phyloP scores from a whole-genome alignment of 2,113 vertebrate genomes.

The Ophthalmotilapia sp. region DNA sequence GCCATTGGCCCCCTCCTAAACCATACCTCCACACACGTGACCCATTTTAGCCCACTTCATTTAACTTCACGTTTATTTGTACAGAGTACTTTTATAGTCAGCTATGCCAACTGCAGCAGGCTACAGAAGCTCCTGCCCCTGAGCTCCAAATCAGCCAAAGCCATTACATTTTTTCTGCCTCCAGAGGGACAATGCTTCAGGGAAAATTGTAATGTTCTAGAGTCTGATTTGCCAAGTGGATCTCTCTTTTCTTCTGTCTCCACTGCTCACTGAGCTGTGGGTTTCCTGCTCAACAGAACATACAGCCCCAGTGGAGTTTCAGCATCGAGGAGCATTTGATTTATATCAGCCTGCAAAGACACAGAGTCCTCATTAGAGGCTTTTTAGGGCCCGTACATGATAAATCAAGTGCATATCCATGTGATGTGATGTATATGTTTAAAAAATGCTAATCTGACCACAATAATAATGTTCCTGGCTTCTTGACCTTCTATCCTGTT shows the following conservation, averaged over 20 bases:
- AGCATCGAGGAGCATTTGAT: conserved; percentile 7
- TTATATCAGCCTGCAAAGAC: background rate
- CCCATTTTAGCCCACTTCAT: background rate
- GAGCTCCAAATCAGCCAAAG: background rate
- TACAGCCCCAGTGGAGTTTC: conserved; percentile 4
- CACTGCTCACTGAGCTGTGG: background rate
- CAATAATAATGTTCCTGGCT: background rate
- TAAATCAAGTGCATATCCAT: background rate
- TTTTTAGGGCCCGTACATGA: background rate
- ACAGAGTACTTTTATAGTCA: background rate
- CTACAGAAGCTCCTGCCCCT: background rate
- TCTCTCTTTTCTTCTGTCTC: background rate
- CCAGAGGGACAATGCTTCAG: background rate
- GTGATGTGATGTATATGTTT: background rate
- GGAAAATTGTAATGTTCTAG: background rate
- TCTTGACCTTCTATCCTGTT: background rate
- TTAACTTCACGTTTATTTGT: background rate
- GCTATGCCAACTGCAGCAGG: background rate
- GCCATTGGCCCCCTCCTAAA: fast-evolving
- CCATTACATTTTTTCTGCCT: background rate
- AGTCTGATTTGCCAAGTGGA: background rate
- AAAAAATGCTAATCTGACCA: background rate
- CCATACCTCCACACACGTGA: fast-evolving
- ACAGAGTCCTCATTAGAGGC: background rate
- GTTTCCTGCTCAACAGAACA: conserved; percentile 5